These are phyloP conservation scores for Danio choprae DNA, from an alignment of 2,797 vertebrate genomes.

Conservation along the genomic window DNA sequence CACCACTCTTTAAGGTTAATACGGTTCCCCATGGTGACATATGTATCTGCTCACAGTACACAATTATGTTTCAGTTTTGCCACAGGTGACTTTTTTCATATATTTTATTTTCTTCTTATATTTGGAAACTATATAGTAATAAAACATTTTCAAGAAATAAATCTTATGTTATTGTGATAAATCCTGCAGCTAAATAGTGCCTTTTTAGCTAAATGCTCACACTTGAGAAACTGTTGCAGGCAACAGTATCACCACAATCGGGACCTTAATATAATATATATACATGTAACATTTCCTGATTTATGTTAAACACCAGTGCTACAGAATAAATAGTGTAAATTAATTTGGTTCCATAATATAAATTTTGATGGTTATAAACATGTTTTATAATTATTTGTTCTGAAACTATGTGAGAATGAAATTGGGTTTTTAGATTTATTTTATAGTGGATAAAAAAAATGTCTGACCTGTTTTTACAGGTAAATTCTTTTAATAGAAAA, in stretches of 20 bases:
- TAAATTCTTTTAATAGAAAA: background rate
- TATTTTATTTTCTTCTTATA: conserved; percentile 76
- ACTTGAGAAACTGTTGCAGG: conserved; percentile 60
- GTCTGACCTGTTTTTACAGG: background rate
- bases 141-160: conserved; percentile 76
- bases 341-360: background rate
- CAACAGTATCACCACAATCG: conserved; percentile 45
- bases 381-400: background rate
- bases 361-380: background rate
- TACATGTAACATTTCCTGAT: conserved; percentile 26
- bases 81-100: conserved; percentile 37
- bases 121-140: conserved; percentile 81
- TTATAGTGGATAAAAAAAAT: background rate
- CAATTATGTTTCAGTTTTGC: conserved; percentile 71
- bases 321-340: conserved; percentile 20
- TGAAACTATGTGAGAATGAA: background rate
- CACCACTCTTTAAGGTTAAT: conserved; percentile 81
- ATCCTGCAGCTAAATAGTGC: conserved; percentile 44
- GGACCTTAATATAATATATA: conserved; percentile 2
- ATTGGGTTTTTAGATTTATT: background rate
- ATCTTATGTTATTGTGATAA: conserved; percentile 60
- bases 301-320: conserved; percentile 22
- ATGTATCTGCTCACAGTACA: conserved; percentile 76
- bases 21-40: conserved; percentile 67
- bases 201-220: background rate